Base-by-base conservation (phyloP, 2,797 vertebrate species). In the Thunnus albacares region DNA sequence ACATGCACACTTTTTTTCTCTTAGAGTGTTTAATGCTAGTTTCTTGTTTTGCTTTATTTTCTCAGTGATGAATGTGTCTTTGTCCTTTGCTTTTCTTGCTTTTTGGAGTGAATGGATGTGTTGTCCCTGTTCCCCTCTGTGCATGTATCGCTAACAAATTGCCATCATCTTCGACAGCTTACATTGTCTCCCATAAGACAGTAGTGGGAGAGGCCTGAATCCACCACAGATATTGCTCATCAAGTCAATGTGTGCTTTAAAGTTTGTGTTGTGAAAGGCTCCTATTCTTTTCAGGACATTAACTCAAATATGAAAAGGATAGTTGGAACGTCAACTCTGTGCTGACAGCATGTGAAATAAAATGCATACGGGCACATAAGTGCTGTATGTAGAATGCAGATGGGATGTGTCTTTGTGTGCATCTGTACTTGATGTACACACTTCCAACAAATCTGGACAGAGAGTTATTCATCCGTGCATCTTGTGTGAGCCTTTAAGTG, bases 391-490 rank as follows among this genome's bases (percentile, higher is more conserved):
- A 52, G 74, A 81, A 73, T 69, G 63, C 62, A 41, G 28, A 81
- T 60, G 59, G 22, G 75, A 59, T 79, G 26, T 78, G 24, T 85
- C 43, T 77, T 47, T 75, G 53, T 80, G 81, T 33, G 22, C 24
- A 55, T 68, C 17, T 66, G 45, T 53, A 18, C 57, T 17, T 53
- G 60, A 65, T 69, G 61, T 58, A 43, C 64, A 66, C 78, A 65
- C 59, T 73, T 87, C 83, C 80, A 85, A 85, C 75, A 91, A 89
- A 81, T 75, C 38, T 77, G 47, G 64, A 89, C 73, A 87, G 81
- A 82, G 78, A 78, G 65, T 52, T 80, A 82, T 91, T 92, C 87
- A 92, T 89, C 77, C 70, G 77, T 80, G 79, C 4, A 51, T 78
- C 66, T 75, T 89, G 75, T 84, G 83, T 85, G 85, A 77, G 80